Base-by-base conservation (phyloP, 2,888 invertebrate genomes). In the Mermis nigrescens region DNA sequence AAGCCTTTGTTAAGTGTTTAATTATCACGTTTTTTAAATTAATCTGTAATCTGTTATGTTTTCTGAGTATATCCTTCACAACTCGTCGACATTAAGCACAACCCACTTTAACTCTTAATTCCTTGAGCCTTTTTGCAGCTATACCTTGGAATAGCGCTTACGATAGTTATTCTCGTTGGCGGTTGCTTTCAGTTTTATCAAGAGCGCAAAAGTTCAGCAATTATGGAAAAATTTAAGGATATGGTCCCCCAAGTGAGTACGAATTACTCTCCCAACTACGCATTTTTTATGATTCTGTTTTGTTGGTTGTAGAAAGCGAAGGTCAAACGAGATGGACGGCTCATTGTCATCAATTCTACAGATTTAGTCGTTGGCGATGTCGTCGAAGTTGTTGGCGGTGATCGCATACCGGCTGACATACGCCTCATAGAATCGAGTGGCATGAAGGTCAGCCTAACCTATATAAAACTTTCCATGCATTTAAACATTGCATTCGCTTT, bases 111-210 rank as follows among this genome's bases (percentile, higher is more conserved):
- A n/a, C n/a, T n/a, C n/a, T n/a, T n/a, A n/a, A n/a, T n/a, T n/a
- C n/a, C n/a, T n/a, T n/a, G n/a, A n/a, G n/a, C n/a, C n/a, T n/a
- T 38, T 38, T 38, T 38, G 7, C 38, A 38, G 38, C 12, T 38
- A 38, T 38, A 38, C 19, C 19, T 38, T 7, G 38, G 94, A 76
- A 84, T 82, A 72, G 86, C 94, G 76, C 82, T 95, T 78, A 84
- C 90, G 70, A 85, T 83, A 77, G 92, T 95, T 73, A 94, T 95
- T 71, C 85, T 95, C 77, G 87, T 94, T 68, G 94, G 94, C 74
- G 94, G 94, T 71, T 86, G 89, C 76, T 95, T 95, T 83, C 94
- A 94, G 68, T 95, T 92, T 78, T 94, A 91, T 79, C 94, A 94
- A 79, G 82, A 83, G 77, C 89, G 89, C 77, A 94, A 94, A 80